A percentile compares a stretch with the other conserved stretches of the same genome.
phyloP scores from a whole-genome alignment of 2,113 vertebrate genomes.

The Zosterops borbonicus region DNA sequence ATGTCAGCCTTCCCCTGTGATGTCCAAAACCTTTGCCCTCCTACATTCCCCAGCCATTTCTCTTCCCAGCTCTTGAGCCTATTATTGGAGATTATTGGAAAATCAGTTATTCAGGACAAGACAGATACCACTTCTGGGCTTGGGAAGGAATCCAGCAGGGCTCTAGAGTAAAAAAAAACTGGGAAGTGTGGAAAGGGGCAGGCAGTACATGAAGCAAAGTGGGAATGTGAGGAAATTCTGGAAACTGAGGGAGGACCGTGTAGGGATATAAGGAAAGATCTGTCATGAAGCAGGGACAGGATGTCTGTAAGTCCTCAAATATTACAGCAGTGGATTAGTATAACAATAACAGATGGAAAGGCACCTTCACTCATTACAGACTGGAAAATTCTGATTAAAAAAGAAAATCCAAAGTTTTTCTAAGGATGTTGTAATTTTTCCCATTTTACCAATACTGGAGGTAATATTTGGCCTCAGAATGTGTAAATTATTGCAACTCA shows the following conservation, averaged over 20 bases:
- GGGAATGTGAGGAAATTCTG: background rate
- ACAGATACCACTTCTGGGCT: background rate
- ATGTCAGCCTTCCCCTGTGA: background rate
- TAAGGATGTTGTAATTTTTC: background rate
- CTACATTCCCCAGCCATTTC: background rate
- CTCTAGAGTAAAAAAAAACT: background rate
- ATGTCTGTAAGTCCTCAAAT: background rate
- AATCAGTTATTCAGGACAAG: background rate
- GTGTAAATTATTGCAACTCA: background rate
- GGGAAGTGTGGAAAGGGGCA: background rate
- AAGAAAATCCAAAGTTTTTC: background rate
- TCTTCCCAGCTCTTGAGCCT: background rate
- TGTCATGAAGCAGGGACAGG: background rate
- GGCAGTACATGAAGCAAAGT: background rate
- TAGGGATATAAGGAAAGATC: background rate
- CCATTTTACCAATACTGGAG: background rate
- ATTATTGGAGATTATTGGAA: background rate
- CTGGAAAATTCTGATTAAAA: background rate
- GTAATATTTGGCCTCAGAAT: background rate
- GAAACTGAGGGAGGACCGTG: background rate
- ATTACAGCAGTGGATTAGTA: background rate
- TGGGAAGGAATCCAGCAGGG: background rate
- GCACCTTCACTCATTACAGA: background rate
- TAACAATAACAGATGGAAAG: slow-evolving; percentile 1
- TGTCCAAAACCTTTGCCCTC: slow-evolving; percentile 26